Evolutionary conservation across 2,797 vertebrate genomes (phyloP), one percentile per base, ranked within the genome.

Genomic region (Sphenodon punctatus): DNA sequence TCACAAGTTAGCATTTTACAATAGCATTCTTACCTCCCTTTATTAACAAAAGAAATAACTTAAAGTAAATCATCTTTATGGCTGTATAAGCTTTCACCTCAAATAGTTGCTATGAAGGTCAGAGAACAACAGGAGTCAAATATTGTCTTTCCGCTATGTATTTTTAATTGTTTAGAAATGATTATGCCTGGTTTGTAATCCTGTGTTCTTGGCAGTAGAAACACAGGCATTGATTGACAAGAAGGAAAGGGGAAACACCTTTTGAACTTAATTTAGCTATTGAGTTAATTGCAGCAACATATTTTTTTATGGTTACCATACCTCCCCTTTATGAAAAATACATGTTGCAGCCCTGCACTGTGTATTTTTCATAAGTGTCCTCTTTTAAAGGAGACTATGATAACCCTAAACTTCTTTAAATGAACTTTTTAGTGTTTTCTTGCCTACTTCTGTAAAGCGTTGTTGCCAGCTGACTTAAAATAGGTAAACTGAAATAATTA

Each of bases 31-130:
- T 64, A 68, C 46, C 51, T 86, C 16, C 51, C 75, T 90, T 89
- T 85, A 80, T 46, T 87, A 41, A 86, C 67, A 81, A 89, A 81
- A 82, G 86, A 56, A 25, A 7, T 53, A 34, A 51, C 32, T 89
- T 89, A 65, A 84, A 88, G 82, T 81, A 92, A 92, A 80, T 88
- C 65, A 83, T 78, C 59, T 78, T 38, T 36, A 15, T 63, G 67
- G 59, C 15, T 71, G 68, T 89, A 82, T 89, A 78, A 84, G 63
- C 34, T 84, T 78, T 53, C 51, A 36, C 45, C 84, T 61, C 73
- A 71, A 56, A 53, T 80, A 91, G 65, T 45, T 86, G 75, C 67
- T 72, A 82, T 49, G 4, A 10, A 76, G 49, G 80, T 82, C 81
- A 81, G 60, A 53, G 70, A 65, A 53, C 66, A 89, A 87, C 81